phyloP scores from a whole-genome alignment of 1,140 invertebrate genomes.

The Mylabris phalerata region DNA sequence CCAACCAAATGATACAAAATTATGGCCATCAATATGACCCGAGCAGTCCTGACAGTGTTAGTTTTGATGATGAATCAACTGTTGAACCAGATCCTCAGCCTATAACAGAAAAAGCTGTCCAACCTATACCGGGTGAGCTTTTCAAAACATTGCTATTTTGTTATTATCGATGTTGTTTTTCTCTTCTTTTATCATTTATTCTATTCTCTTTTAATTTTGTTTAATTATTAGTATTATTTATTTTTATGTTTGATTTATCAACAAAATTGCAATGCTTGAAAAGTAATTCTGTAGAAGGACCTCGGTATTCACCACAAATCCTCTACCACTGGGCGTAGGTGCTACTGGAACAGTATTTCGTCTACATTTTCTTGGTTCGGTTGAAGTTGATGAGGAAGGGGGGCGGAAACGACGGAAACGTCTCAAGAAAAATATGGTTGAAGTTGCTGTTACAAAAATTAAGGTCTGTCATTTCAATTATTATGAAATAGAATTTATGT shows the following conservation, averaged over 20 bases:
- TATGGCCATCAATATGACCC: slow-evolving; percentile 31
- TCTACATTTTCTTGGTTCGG: slow-evolving; percentile 73
- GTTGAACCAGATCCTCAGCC: slow-evolving; percentile 31
- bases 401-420: slow-evolving; percentile 63
- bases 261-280: slow-evolving; percentile 23
- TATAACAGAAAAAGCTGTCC: slow-evolving; percentile 29
- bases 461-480: slow-evolving; percentile 63
- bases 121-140: slow-evolving; percentile 36
- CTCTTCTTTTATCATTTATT: no score
- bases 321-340: slow-evolving; percentile 35
- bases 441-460: slow-evolving; percentile 93
- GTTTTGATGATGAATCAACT: slow-evolving; percentile 34
- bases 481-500: slow-evolving; percentile 10
- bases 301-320: slow-evolving; percentile 30
- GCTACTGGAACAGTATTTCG: slow-evolving; percentile 68
- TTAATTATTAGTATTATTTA: no score
- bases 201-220: no score
- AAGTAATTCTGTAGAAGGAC: slow-evolving; percentile 31
- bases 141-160: background rate
- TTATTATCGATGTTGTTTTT: background rate
- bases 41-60: slow-evolving; percentile 34
- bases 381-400: slow-evolving; percentile 75
- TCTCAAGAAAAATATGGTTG: slow-evolving; percentile 86
- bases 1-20: slow-evolving; percentile 40
- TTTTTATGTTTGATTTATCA: background rate